Conservation (phyloP, 2,113 vertebrate species). For the Pogona vitticeps region DNA sequence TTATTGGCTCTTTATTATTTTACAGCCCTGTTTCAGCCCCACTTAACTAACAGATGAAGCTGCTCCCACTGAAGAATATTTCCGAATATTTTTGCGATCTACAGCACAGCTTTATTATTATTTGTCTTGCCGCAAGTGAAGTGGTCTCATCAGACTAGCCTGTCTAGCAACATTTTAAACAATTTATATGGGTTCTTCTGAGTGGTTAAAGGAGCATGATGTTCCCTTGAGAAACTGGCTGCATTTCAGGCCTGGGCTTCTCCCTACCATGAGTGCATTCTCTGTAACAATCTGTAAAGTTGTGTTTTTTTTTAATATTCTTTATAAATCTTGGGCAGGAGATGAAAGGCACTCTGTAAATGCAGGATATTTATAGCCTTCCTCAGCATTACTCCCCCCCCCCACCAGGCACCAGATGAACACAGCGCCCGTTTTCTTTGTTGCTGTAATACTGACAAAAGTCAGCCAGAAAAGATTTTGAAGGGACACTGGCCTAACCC, state of each 20-base stretch:
- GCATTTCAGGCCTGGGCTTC: not conserved
- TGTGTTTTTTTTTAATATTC: no score
- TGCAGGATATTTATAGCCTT: conserved; percentile 27
- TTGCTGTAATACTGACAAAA: not conserved
- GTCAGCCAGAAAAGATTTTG: not conserved
- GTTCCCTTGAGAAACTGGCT: not conserved
- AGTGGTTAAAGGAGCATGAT: not conserved
- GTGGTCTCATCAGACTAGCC: not conserved
- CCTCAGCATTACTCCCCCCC: not conserved
- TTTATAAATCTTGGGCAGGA: not conserved
- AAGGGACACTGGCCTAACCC: not conserved
- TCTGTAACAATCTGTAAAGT: not conserved
- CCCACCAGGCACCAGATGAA: not conserved
- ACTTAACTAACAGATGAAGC: not conserved
- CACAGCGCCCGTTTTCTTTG: not conserved
- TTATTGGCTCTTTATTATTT: not conserved
- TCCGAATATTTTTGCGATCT: not conserved
- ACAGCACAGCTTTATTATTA: not conserved
- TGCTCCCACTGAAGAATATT: not conserved
- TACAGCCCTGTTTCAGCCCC: not conserved
- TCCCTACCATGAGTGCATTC: not conserved
- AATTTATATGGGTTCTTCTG: not conserved
- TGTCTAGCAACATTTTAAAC: not conserved
- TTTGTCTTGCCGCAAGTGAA: not conserved
- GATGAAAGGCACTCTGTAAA: conserved; percentile 9